Evolutionary conservation across 37 sponge, comb jelly and placozoan species (phyloP), one percentile per base, ranked within the genome.

Genomic region (Chondrosia reniformis): DNA sequence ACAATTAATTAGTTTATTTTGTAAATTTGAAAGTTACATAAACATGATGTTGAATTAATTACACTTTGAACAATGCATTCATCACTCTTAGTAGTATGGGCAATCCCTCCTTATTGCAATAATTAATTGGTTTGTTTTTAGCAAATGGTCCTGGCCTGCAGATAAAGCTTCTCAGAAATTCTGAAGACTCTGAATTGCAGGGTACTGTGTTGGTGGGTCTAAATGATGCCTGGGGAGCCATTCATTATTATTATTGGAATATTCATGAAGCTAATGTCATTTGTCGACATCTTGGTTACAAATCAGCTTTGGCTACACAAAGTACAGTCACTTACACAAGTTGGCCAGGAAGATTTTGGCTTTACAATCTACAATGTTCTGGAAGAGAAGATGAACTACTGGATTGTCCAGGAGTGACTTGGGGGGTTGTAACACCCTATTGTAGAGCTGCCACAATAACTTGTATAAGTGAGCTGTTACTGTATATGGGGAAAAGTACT

Each of bases 201-300:
- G 72, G 72, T 8, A 41, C 44, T 39, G 41, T 69, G 24, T 13
- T 39, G 42, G 72, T 69, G 39, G 38, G 41, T n/a, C 72, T 69
- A 2, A 69, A 69, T 69, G 72, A 44, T 43, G 43, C 42, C n/a
- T 69, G 72, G 72, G 72, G 72, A 40, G 24, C 72, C 15, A 37
- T 69, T 40, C 22, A n/a, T 40, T 0, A 37, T 40, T 4, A 7
- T 19, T 19, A 34, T 0, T 69, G 72, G 72, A 34, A 69, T 69
- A 43, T 40, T 31, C 12, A 6, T 9, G 41, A 8, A 22, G 72
- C 41, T 38, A 7, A 37, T 17, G 72, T 69, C 9, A 44, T 39
- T 9, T 69, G 72, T 39, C n/a, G 41, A 17, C 72, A 69, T 17
- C 72, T 69, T 1, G 72, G 72, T 39, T 69, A 39, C 9, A 21